Conservation (phyloP, 53 echinoderm and acorn worm species). For the Pentamera pediparva region DNA sequence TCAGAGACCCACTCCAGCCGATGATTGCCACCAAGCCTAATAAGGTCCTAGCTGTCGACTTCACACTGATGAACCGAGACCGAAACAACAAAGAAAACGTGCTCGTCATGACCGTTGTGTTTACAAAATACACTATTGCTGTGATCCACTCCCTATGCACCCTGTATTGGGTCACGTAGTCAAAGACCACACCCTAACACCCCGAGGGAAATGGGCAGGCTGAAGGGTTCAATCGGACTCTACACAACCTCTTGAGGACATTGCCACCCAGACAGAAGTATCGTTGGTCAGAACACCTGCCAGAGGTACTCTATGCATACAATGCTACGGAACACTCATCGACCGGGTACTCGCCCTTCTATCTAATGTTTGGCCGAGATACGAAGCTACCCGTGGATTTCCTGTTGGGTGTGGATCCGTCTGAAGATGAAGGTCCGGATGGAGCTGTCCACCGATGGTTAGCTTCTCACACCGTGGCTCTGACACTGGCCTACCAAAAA, state of each 20-base stretch:
- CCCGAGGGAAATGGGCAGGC: slow-evolving; percentile 52
- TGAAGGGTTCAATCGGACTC: slow-evolving; percentile 50
- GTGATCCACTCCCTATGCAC: slow-evolving; percentile 41
- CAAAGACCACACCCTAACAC: slow-evolving; percentile 54
- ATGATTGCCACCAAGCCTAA: slow-evolving; percentile 32
- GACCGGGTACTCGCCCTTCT: slow-evolving; percentile 43
- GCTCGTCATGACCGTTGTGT: slow-evolving; percentile 51
- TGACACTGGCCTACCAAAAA: slow-evolving; percentile 17
- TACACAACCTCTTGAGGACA: slow-evolving; percentile 35
- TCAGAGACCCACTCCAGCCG: slow-evolving; percentile 20
- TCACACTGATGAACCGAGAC: slow-evolving; percentile 42
- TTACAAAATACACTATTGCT: slow-evolving; percentile 48
- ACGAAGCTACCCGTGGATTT: slow-evolving; percentile 44
- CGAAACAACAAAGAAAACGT: slow-evolving; percentile 43
- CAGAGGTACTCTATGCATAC: slow-evolving; percentile 43
- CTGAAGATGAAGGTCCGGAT: neutral
- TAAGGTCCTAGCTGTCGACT: slow-evolving; percentile 49
- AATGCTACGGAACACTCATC: slow-evolving; percentile 40
- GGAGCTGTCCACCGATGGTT: neutral
- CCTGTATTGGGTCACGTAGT: slow-evolving; percentile 40
- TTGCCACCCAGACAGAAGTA: slow-evolving; percentile 26
- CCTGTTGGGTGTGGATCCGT: neutral
- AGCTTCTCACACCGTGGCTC: neutral
- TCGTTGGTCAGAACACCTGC: slow-evolving; percentile 43
- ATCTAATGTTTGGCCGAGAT: slow-evolving; percentile 49